Conservation (phyloP, 2,113 vertebrate genomes). For the Baryphthengus martii region DNA sequence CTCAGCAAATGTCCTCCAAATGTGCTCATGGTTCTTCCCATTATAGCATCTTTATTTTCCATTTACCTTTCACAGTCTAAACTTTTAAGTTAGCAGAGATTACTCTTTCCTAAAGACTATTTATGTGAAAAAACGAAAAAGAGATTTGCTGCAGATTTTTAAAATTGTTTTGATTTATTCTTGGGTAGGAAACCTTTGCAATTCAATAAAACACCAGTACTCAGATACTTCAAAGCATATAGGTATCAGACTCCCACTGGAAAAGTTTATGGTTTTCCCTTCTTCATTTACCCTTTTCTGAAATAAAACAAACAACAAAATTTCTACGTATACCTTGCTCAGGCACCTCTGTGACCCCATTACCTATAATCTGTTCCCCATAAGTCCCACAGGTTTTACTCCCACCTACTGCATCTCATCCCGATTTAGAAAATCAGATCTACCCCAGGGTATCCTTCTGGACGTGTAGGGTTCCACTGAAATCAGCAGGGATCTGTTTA, state of each 20-base stretch:
- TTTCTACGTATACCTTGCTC: background rate
- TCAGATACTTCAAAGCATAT: background rate
- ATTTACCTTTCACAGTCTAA: background rate
- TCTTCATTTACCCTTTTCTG: background rate
- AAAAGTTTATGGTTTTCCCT: background rate
- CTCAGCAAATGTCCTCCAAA: slow-evolving; percentile 29
- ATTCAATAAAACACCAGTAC: background rate
- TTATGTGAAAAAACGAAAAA: background rate
- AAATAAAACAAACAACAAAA: background rate
- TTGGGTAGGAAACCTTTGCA: background rate
- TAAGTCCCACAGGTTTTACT: slow-evolving; percentile 15
- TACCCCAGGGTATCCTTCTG: slow-evolving; percentile 13
- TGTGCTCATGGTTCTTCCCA: background rate
- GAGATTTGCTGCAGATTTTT: background rate
- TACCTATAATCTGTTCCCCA: background rate
- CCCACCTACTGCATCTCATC: background rate
- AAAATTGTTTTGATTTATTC: background rate
- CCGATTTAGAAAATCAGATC: slow-evolving; percentile 26
- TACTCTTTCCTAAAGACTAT: background rate
- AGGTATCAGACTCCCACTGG: background rate
- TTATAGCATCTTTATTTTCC: background rate
- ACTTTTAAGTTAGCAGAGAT: background rate
- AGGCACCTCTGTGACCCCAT: background rate
- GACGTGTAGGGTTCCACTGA: slow-evolving; percentile 7
- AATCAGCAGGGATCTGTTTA: slow-evolving; percentile 45